Conservation (phyloP, 2,797 vertebrate genomes). For the Coilia nasus region DNA sequence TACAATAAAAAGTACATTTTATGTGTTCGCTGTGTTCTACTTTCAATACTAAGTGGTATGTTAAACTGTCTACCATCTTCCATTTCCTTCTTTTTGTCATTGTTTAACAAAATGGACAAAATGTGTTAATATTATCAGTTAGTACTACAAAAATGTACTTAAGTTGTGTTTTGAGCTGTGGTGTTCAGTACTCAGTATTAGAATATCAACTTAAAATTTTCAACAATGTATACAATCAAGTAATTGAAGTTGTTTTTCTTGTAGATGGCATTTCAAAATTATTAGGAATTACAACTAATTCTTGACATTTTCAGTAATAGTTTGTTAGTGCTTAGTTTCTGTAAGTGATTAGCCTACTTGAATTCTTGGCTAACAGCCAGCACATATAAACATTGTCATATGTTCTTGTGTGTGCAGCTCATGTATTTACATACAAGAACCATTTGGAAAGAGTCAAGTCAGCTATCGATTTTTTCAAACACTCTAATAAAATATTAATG, state of each 20-base stretch:
- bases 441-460: background rate
- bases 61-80: background rate
- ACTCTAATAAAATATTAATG: background rate
- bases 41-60: background rate
- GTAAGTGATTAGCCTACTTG: constrained; percentile 31
- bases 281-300: background rate
- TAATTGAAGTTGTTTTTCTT: background rate
- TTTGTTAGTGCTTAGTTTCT: constrained; percentile 29
- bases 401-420: constrained; percentile 10
- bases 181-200: background rate
- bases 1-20: background rate
- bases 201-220: background rate
- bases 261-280: background rate
- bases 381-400: constrained; percentile 29
- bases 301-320: constrained; percentile 19
- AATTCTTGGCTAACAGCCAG: constrained; percentile 23
- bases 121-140: background rate
- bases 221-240: background rate
- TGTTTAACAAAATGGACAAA: background rate
- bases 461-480: background rate
- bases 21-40: too few species aligned
- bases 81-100: background rate
- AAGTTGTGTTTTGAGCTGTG: background rate
- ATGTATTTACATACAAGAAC: constrained; percentile 29
- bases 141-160: background rate